Conservation (phyloP, 1,140 invertebrate genomes). For the Drosophila takahashii region DNA sequence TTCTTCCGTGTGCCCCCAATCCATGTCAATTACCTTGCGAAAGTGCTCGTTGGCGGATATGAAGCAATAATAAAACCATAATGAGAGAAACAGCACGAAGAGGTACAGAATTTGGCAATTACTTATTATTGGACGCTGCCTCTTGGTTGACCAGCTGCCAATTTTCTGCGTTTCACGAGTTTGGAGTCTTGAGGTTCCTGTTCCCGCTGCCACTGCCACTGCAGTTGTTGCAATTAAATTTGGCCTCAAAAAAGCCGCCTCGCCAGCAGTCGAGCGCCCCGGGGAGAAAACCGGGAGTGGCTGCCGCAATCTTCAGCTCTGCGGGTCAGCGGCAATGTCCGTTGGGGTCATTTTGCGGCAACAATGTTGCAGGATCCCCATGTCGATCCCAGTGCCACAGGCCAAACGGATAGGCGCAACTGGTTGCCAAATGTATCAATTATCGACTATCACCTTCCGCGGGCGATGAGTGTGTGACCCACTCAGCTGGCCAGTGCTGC, state of each 20-base stretch:
- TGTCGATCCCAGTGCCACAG: no score
- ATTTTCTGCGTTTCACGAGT: constrained; percentile 61
- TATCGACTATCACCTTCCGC: background rate
- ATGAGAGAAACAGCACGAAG: constrained; percentile 44
- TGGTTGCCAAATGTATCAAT: constrained; percentile 14
- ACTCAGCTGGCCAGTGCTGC: background rate
- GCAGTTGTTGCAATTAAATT: constrained; percentile 79
- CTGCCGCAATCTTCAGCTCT: constrained; percentile 4
- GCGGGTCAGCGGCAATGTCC: constrained; percentile 22
- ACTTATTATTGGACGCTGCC: constrained; percentile 41
- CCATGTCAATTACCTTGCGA: constrained; percentile 75
- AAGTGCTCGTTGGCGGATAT: constrained; percentile 39
- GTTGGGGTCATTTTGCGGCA: constrained; percentile 44
- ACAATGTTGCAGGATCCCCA: constrained; percentile 47
- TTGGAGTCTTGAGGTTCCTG: constrained; percentile 32
- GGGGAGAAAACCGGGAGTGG: constrained; percentile 40
- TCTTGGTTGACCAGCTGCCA: constrained; percentile 50
- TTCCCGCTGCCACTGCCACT: constrained; percentile 17
- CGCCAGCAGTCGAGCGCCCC: constrained; percentile 15
- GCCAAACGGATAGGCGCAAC: background rate
- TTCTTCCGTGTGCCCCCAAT: constrained; percentile 25
- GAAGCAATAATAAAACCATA: constrained; percentile 61
- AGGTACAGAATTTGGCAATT: constrained; percentile 64
- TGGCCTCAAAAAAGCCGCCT: constrained; percentile 69
- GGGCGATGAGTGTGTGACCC: background rate